Evolutionary conservation across 53 echinoderm and acorn worm genomes (phyloP).

Genomic region (Hippasteria phrygiana): DNA sequence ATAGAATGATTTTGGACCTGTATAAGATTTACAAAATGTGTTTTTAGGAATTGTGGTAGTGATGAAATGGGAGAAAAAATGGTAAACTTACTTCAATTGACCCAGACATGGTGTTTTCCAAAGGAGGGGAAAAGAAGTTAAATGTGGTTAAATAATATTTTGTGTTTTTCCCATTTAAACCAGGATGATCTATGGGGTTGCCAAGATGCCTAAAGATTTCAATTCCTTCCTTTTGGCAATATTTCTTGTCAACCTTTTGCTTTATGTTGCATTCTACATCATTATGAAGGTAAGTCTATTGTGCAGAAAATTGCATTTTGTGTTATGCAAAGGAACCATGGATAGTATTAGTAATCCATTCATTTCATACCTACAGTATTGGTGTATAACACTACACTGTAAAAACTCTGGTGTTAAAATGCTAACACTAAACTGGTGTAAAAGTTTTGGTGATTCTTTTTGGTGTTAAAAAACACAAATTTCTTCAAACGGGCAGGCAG

Average conservation of each 20-base stretch:
- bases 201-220: conserved; percentile 82
- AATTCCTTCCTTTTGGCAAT: conserved; percentile 85
- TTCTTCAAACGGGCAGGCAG: too few species aligned
- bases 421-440: not conserved
- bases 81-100: too few species aligned
- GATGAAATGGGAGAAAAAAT: too few species aligned
- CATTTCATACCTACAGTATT: not conserved
- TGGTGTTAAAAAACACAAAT: not conserved
- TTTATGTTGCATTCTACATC: conserved; percentile 93
- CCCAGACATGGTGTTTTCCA: too few species aligned
- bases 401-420: not conserved
- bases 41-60: too few species aligned
- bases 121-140: too few species aligned
- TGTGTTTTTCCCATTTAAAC: conserved; percentile 42
- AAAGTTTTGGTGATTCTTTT: not conserved
- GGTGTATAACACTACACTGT: not conserved
- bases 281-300: conserved; percentile 86
- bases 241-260: conserved; percentile 89
- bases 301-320: not conserved
- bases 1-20: too few species aligned
- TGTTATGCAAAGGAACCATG: not conserved
- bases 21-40: too few species aligned
- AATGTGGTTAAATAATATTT: too few species aligned
- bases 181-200: conserved; percentile 85
- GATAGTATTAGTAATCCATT: not conserved